These are phyloP conservation scores for Ostrea edulis DNA, from an alignment of 1,140 invertebrate genomes.

Conservation along the genomic window DNA sequence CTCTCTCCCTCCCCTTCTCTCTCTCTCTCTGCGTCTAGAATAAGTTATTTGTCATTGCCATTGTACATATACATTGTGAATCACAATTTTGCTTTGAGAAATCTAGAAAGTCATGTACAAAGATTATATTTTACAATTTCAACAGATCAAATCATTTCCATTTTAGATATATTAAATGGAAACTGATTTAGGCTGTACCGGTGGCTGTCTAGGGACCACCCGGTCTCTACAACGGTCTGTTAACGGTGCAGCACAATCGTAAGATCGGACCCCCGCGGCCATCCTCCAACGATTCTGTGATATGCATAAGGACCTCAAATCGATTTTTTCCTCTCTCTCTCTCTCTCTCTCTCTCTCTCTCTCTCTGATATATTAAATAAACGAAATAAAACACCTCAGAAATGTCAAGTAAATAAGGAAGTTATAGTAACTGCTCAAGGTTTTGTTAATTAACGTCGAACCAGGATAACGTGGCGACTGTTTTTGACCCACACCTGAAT, in stretches of 20 bases:
- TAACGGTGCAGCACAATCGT: slow-evolving; percentile 22
- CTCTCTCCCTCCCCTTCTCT: too few relatives aligned
- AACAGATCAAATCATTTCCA: background rate
- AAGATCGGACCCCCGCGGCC: background rate
- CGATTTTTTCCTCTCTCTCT: slow-evolving; percentile 1
- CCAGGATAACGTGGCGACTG: background rate
- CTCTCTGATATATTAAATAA: background rate
- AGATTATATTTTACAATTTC: background rate
- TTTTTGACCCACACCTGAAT: background rate
- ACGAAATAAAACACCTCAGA: background rate
- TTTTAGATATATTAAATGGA: background rate
- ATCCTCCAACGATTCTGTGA: slow-evolving; percentile 16
- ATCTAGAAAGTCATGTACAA: too few relatives aligned
- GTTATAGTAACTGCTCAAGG: background rate
- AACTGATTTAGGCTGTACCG: background rate
- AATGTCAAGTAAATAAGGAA: background rate
- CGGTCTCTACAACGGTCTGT: background rate
- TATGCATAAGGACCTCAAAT: slow-evolving; percentile 23
- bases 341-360: background rate
- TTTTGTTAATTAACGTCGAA: background rate
- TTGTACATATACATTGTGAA: too few relatives aligned
- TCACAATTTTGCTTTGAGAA: too few relatives aligned
- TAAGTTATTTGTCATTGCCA: too few relatives aligned
- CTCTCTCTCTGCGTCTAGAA: too few relatives aligned
- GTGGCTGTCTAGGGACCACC: background rate